Base-by-base conservation (phyloP, 2,113 vertebrate genomes). In the Scalopus aquaticus region DNA sequence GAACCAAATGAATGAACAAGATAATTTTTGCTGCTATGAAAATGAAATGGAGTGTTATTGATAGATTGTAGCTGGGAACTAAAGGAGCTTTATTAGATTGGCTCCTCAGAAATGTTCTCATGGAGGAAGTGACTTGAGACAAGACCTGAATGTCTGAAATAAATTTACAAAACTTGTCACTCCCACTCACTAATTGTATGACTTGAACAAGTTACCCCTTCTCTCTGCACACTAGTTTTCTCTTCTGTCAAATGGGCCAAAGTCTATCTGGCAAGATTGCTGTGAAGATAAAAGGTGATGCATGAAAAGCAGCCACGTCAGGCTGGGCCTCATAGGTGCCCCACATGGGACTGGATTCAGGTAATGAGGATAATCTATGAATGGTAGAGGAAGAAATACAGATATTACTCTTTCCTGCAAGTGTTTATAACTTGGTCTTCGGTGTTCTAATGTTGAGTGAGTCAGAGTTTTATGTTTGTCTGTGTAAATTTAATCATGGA, bases 401-500 rank as follows among this genome's bases (percentile, higher is more conserved):
- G 73, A 28, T 19, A 24, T 56, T 65, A 44, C 28, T 78, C 70
- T 90, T 84, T 28, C 6, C 60, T 60, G 1, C 28, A 72, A 62
- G 49, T 90, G 49, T 88, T 88, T 77, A 44, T 94, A 72, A 86
- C 46, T 94, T 69, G 46, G 19, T 49, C 70, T 80, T 54, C 67
- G 80, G 65, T 58, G 73, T 95, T 90, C 35, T 93, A 24, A 56
- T 90, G 39, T 74, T 56, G 39, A 74, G 32, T 65, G 60, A 94
- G 82, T 82, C 82, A 96, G 62, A 93, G 54, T 82, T 81, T 94
- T 65, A 35, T 69, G 60, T 39, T 95, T 79, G 12, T 89, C 46
- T 93, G 72, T 54, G 49, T 74, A 80, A 92, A 88, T 17, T 82
- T 76, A 65, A 49, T 39, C 8, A 49, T 30, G 20, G 20, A n/a